phyloP scores from a whole-genome alignment of 2,797 vertebrate genomes.

The Poeciliopsis turneri region DNA sequence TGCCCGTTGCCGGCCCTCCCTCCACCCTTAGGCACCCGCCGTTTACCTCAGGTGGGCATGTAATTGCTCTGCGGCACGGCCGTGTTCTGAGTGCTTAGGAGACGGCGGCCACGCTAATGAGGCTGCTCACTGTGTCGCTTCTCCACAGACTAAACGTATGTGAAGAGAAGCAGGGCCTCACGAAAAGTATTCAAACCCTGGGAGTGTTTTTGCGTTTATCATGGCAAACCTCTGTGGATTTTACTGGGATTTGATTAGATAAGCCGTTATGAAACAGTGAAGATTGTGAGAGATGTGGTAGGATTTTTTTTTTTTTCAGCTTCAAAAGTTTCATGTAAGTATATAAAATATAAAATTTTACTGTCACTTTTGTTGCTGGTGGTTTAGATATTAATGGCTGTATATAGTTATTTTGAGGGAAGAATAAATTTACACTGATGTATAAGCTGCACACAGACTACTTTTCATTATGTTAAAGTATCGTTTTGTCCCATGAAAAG shows the following conservation, averaged over 20 bases:
- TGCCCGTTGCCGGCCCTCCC: constrained; percentile 45
- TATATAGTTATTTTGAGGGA: no score
- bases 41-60: constrained; percentile 74
- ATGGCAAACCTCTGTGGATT: background rate
- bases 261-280: background rate
- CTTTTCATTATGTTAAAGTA: no score
- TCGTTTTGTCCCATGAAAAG: no score
- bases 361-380: no score
- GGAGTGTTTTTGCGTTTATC: background rate
- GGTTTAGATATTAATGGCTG: no score
- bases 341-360: background rate
- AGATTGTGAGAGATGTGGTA: background rate
- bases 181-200: background rate
- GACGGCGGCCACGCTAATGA: constrained; percentile 65
- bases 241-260: background rate
- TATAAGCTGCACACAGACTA: no score
- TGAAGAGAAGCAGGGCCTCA: constrained; percentile 11
- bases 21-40: constrained; percentile 65
- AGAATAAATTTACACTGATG: no score
- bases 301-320: no score
- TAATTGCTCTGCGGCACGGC: constrained; percentile 71
- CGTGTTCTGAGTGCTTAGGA: constrained; percentile 64
- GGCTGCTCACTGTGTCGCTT: constrained; percentile 56
- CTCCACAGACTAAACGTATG: constrained; percentile 38
- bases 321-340: background rate